Evolutionary conservation across 2,113 vertebrate genomes (phyloP), one percentile per base, ranked within the genome.

Genomic region (Gymnocephalus cernua): DNA sequence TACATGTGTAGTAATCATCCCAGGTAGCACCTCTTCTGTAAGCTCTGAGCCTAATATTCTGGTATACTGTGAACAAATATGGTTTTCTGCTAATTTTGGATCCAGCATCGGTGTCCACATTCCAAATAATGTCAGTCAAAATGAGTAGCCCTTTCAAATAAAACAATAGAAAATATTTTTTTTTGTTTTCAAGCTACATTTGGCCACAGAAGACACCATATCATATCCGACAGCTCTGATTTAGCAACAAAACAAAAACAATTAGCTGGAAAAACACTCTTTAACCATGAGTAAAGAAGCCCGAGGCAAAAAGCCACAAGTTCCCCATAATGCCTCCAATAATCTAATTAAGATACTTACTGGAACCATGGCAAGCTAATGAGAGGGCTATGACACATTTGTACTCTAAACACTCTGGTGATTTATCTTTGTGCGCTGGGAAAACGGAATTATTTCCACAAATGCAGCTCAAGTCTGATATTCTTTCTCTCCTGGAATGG

Each of bases 261-360:
- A 92, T 91, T 84, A 83, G 67, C 58, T 29, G 74, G 32, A 89
- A 84, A 90, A 84, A 90, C 66, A 65, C 74, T 65, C 61, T 77
- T 61, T 64, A 78, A 83, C 59, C 75, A 65, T 58, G 77, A 62
- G 64, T 71, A 78, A 77, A 86, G 76, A 83, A 54, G 66, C 79
- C 63, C 77, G 69, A 35, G 80, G 83, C 85, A 86, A 88, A 84
- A 56, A 57, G 79, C 44, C 74, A 83, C 70, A 70, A 70, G 69
- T 86, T 86, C 66, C 51, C 77, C 59, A 74, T 77, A 70, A 88
- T 80, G 87, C 79, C 69, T 72, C 64, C 74, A 83, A 78, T 93
- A 89, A 89, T 87, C 86, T 81, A 84, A 90, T 90, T 89, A 88
- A 74, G 82, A 89, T 82, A 75, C 81, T 91, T 87, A 93, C 84